phyloP scores from a whole-genome alignment of 2,797 vertebrate genomes.

The Pipistrellus pygmaeus region DNA sequence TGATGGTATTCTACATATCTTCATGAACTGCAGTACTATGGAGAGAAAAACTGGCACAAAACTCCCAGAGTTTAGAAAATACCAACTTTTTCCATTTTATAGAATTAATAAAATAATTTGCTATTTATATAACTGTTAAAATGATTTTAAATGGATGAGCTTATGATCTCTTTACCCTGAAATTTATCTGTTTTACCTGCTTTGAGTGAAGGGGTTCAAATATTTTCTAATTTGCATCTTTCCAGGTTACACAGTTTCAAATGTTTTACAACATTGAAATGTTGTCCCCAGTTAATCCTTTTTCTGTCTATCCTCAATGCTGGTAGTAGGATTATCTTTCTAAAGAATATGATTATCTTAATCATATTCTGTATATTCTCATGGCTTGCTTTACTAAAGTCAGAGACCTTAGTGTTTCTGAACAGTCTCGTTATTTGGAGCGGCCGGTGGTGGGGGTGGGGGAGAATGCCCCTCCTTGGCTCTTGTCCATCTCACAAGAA shows the following conservation, averaged over 20 bases:
- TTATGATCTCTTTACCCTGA: background rate
- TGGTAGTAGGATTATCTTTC: background rate
- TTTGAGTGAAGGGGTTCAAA: background rate
- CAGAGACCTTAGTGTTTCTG: background rate
- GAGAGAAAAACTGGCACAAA: background rate
- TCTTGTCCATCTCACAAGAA: background rate
- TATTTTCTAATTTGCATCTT: background rate
- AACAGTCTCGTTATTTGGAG: background rate
- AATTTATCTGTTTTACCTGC: background rate
- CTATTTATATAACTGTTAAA: background rate
- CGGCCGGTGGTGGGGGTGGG: background rate
- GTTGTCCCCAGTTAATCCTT: background rate
- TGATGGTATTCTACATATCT: background rate
- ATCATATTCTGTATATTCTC: background rate
- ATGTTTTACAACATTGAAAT: background rate
- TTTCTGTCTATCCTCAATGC: background rate
- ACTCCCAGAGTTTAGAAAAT: slow-evolving; percentile 3
- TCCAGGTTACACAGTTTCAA: background rate
- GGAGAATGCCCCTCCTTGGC: background rate
- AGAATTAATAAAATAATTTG: slow-evolving; percentile 37
- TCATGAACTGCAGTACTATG: background rate
- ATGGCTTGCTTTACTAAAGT: background rate
- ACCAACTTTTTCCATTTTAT: background rate
- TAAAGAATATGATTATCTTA: background rate
- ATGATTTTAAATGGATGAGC: slow-evolving; percentile 11